Base-by-base conservation (phyloP, 2,797 vertebrate genomes). In the Urocyon cinereoargenteus region DNA sequence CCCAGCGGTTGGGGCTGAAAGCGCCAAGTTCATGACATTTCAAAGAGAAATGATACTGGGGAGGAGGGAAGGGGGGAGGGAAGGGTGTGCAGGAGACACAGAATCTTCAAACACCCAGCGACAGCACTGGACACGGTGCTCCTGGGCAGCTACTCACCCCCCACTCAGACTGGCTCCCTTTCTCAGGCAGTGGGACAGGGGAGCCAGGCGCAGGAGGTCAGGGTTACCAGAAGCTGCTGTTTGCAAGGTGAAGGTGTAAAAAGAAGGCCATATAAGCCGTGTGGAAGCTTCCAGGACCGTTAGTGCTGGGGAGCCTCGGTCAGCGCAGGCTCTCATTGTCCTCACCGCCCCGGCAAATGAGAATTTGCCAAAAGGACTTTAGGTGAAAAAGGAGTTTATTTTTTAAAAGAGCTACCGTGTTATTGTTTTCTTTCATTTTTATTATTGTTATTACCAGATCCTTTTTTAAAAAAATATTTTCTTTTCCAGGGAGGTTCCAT, bases 1-100 rank as follows among this genome's bases (percentile, higher is more conserved):
- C 97, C 95, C 64, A 73, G 96, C 96, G 94, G 91, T 98, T 98
- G 24, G 96, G 96, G 98, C 97, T 98, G 97, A 98, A 99, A 99
- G 98, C 98, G 97, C 98, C 98, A 99, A 99, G 98, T 99, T 98
- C 98, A 98, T 98, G 98, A 98, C 98, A 98, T 98, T 98, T 98
- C 98, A 98, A 98, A 98, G 91, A 96, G 98, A 98, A 98, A 98
- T 93, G 98, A 98, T 98, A 97, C 95, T 13, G 40, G 86, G 53
- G 85, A 55, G 59, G 83, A 59, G 64, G 94, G 85, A 78, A 92
- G 96, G 97, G 96, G 93, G 49, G 61, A n/a, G 14, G 34, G 31
- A 19, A 24, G 55, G 26, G 68, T 22, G 86, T 26, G 88, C 85
- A 3, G 45, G 75, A 75, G 96, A 89, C 84, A 90, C 84, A n/a